Evolutionary conservation across 2,113 vertebrate species (phyloP).

Genomic region (Archocentrus centrarchus): DNA sequence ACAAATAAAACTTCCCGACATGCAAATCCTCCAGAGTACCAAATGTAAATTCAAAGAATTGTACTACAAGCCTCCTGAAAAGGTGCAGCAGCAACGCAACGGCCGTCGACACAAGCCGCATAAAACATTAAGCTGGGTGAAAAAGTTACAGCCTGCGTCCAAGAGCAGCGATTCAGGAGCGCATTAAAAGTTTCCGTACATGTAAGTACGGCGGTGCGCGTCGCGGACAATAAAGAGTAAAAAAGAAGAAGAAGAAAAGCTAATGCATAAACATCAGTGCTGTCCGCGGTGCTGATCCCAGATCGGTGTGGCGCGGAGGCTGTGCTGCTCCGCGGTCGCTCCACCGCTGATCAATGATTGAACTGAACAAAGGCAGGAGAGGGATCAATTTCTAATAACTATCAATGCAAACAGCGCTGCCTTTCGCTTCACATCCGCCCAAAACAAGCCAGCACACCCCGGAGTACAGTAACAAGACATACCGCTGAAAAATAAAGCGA

Average conservation of each 20-base stretch:
- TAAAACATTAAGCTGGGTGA: conserved; percentile 64
- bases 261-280: conserved; percentile 47
- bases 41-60: conserved; percentile 10
- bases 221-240: conserved; percentile 17
- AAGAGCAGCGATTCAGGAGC: conserved; percentile 45
- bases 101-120: conserved; percentile 64
- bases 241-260: conserved; percentile 17
- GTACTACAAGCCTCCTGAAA: conserved; percentile 19
- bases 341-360: conserved; percentile 90
- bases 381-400: conserved; percentile 95
- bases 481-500: conserved; percentile 51
- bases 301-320: conserved; percentile 75
- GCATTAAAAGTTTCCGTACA: conserved; percentile 82
- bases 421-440: conserved; percentile 42
- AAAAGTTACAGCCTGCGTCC: conserved; percentile 79
- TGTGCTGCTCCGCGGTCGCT: conserved; percentile 82
- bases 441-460: conserved; percentile 38
- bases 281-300: conserved; percentile 80
- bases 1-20: conserved; percentile 53
- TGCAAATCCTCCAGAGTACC: neutral
- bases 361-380: conserved; percentile 95
- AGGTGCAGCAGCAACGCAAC: conserved; percentile 54
- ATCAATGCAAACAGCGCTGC: conserved; percentile 84
- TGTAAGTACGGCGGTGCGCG: conserved; percentile 30
- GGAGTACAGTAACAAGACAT: conserved; percentile 1